Conservation (phyloP, 2,797 vertebrate species). For the Pogoniulus pusillus region DNA sequence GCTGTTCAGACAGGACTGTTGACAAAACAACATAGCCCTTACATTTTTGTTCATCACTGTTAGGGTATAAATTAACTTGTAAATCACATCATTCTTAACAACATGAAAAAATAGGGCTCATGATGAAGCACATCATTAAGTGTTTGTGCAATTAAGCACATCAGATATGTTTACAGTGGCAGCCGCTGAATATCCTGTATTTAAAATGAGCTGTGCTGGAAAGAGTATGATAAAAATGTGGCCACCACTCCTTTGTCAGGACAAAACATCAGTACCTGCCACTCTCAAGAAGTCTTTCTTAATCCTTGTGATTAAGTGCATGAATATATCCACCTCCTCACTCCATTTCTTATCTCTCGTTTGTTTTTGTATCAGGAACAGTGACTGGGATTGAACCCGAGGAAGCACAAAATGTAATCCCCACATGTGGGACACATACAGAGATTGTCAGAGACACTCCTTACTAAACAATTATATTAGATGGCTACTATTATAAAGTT, state of each 20-base stretch:
- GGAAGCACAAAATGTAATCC: not conserved
- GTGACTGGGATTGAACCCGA: not conserved
- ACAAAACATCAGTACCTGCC: not conserved
- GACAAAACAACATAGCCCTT: not conserved
- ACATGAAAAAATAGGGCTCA: not conserved
- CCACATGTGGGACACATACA: not conserved
- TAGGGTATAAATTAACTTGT: conserved; percentile 31
- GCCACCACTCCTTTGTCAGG: conserved; percentile 23
- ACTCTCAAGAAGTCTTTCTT: conserved; percentile 41
- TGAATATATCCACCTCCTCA: conserved; percentile 20
- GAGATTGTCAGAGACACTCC: not conserved
- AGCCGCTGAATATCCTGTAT: not conserved
- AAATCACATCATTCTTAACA: not conserved
- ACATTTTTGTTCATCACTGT: not conserved
- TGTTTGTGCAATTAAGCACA: not conserved
- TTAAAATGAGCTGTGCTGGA: conserved; percentile 30
- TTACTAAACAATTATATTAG: not conserved
- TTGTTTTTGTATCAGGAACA: conserved; percentile 17
- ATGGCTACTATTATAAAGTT: not conserved
- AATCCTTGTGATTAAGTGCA: conserved; percentile 42
- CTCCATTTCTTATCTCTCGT: conserved; percentile 6
- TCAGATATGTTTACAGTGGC: not conserved
- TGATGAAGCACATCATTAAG: conserved; percentile 1
- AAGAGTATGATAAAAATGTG: conserved; percentile 36
- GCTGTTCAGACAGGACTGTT: not conserved